Base-by-base conservation (phyloP, 2,797 vertebrate genomes). In the Pseudochirops cupreus region DNA sequence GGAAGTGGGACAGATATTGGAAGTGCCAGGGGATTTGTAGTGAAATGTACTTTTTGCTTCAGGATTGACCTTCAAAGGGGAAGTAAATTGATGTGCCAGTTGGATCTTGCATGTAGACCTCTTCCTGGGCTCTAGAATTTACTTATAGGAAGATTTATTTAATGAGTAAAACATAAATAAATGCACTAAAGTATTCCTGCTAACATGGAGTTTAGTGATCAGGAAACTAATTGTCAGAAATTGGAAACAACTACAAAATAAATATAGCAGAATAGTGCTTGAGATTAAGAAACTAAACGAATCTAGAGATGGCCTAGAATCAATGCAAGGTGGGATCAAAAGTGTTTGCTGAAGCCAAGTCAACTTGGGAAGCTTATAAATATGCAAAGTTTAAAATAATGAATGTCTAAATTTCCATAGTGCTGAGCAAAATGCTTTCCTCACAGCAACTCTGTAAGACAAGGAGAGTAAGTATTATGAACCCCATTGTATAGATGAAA, bases 91-190 rank as follows among this genome's bases (percentile, higher is more conserved):
- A 95, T 95, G 92, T 55, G 96, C 91, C 93, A 16, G 87, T 96
- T 96, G 91, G 74, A 96, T 92, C 91, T 95, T 93, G 91, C 58
- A 82, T 54, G 1, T 92, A 50, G 93, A 97, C 93, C 93, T 52
- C 93, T 95, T 11, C 0, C 87, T 91, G 62, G 46, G 94, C 50
- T 93, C 31, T 5, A 82, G 93, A 57, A 90, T 93, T 95, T 82
- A 94, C 94, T 95, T 94, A 95, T 18, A 39, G 90, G 94, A 92
- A 92, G 93, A 97, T 57, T 58, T 95, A 94, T 82, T 67, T 94
- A 96, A 92, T 95, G 92, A 95, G 31, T 29, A 93, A 97, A 95
- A 95, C 94, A 97, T 95, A 97, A 96, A 97, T 97, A 97, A 97
- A 93, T 55, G 92, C 56, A 91, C 74, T 96, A 95, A 96, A 90